A percentile compares a stretch with the other conserved stretches of the same genome.
phyloP scores from a whole-genome alignment of 2,797 vertebrate species.

The Gymnothorax javanicus region DNA sequence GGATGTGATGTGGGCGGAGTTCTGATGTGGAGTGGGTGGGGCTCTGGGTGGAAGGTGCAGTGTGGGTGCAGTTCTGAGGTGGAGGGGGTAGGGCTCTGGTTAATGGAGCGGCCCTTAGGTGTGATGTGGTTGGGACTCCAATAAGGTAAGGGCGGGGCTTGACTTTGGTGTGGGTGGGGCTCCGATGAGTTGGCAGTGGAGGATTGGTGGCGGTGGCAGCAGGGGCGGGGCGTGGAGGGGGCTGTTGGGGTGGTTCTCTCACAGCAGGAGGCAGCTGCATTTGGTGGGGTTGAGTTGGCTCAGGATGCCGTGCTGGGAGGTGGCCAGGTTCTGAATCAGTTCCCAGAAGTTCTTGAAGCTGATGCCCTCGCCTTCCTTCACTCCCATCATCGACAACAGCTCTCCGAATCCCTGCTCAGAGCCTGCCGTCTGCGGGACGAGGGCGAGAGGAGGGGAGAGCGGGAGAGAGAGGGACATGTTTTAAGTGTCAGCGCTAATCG shows the following conservation, averaged over 20 bases:
- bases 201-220: too few relatives aligned
- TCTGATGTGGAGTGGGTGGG: too few relatives aligned
- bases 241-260: conserved; percentile 42
- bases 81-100: too few relatives aligned
- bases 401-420: conserved; percentile 64
- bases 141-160: not conserved
- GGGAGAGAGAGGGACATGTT: not conserved
- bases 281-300: conserved; percentile 56
- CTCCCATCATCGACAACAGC: conserved; percentile 69
- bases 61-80: not conserved
- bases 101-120: too few relatives aligned
- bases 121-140: too few relatives aligned
- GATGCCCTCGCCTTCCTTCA: conserved; percentile 72
- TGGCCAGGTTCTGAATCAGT: conserved; percentile 71
- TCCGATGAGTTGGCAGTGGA: not conserved
- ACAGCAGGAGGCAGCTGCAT: conserved; percentile 71
- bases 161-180: not conserved
- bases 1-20: too few relatives aligned
- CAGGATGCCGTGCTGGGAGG: conserved; percentile 57
- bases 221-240: not conserved
- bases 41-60: not conserved
- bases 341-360: conserved; percentile 76
- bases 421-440: conserved; percentile 49
- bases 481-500: too few relatives aligned
- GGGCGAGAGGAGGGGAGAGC: not conserved